Evolutionary conservation across 2,113 vertebrate species (phyloP).

Genomic region (Thunnus thynnus): DNA sequence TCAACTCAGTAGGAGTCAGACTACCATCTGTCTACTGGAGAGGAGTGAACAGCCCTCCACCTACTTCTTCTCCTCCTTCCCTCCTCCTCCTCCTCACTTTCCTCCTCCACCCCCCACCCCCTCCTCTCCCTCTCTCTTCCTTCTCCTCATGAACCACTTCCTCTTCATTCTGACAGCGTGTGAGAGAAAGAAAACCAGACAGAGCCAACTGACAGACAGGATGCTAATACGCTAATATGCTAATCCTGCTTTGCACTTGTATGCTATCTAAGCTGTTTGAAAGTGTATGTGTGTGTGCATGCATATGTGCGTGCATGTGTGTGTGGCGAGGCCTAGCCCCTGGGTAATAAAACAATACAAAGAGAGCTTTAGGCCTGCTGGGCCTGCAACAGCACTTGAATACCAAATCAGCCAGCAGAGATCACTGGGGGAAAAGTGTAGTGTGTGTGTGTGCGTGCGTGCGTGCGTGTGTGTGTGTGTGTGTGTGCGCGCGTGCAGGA

Average conservation of each 20-base stretch:
- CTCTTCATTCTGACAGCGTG: conserved; percentile 57
- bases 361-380: conserved; percentile 82
- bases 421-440: conserved; percentile 72
- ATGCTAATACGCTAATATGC: conserved; percentile 80
- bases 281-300: conserved; percentile 38
- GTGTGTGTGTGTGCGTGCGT: conserved; percentile 48
- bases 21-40: conserved; percentile 77
- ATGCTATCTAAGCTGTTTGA: conserved; percentile 79
- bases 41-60: conserved; percentile 53
- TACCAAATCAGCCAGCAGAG: conserved; percentile 79
- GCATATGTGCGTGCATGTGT: conserved; percentile 54
- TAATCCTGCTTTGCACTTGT: conserved; percentile 87
- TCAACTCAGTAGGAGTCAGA: conserved; percentile 79
- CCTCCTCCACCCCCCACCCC: conserved; percentile 9
- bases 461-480: conserved; percentile 44
- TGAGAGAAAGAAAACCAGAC: conserved; percentile 62
- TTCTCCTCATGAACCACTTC: conserved; percentile 58
- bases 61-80: conserved; percentile 27
- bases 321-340: conserved; percentile 70
- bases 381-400: conserved; percentile 76
- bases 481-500: conserved; percentile 25
- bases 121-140: conserved; percentile 16
- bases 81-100: conserved; percentile 20
- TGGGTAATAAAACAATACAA: conserved; percentile 85
- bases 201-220: conserved; percentile 72